Percentiles rank a stretch among this genome's conserved stretches.
Conservation (phyloP, 2,888 invertebrate species). For the Protonemura montana region DNA sequence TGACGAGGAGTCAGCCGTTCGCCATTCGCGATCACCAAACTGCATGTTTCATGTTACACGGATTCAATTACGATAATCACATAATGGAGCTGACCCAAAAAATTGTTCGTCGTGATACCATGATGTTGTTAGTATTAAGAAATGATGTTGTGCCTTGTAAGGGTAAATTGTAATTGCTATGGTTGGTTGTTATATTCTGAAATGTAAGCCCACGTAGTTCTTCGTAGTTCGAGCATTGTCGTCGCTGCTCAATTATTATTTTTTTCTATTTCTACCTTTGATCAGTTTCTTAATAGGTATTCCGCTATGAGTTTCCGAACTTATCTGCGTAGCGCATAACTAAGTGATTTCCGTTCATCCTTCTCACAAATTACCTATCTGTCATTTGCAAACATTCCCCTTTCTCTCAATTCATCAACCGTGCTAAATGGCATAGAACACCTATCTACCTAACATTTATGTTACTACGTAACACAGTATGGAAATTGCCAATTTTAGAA, state of each 20-base stretch:
- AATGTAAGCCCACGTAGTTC: neutral
- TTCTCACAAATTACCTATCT: neutral
- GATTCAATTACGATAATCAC: neutral
- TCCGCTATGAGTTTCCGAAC: neutral
- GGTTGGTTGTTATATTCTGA: neutral
- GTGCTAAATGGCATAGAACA: too few species aligned
- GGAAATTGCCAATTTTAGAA: constrained; percentile 12
- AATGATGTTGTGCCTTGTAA: neutral
- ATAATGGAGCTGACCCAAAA: neutral
- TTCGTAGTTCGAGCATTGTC: too few species aligned
- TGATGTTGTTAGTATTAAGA: neutral
- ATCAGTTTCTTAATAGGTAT: neutral
- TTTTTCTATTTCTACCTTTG: neutral
- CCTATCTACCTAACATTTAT: neutral
- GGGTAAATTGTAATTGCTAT: neutral
- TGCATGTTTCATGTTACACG: neutral
- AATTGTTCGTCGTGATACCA: neutral
- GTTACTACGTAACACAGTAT: neutral
- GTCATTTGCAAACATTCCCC: neutral
- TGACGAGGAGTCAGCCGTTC: neutral
- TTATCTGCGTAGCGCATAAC: neutral
- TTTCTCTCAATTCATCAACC: neutral
- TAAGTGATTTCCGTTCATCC: neutral
- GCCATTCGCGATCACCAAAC: neutral
- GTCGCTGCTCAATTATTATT: neutral